phyloP scores from a whole-genome alignment of 2,113 vertebrate species.

The Cebidichthys violaceus region DNA sequence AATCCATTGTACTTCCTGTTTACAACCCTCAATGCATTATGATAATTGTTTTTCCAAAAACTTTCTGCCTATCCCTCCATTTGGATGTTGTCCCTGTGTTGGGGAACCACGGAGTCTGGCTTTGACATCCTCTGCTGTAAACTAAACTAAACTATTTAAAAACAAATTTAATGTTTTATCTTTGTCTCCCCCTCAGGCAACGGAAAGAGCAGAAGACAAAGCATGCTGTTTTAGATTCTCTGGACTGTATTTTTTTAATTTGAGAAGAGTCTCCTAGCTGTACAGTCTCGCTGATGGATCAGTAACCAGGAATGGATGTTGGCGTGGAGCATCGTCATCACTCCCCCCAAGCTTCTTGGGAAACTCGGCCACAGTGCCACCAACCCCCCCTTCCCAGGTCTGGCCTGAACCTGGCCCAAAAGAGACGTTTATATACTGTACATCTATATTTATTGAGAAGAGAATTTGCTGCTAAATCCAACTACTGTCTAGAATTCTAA shows the following conservation, averaged over 20 bases:
- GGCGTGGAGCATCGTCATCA: constrained; percentile 39
- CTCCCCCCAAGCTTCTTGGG: constrained; percentile 20
- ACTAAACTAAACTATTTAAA: background rate
- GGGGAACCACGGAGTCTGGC: background rate
- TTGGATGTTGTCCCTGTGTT: background rate
- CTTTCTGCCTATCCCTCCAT: background rate
- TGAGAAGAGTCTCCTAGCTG: constrained; percentile 56
- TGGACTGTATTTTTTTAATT: constrained; percentile 49
- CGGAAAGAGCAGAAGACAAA: constrained; percentile 96
- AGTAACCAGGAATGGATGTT: constrained; percentile 54
- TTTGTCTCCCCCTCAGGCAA: constrained; percentile 84
- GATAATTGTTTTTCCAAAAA: background rate
- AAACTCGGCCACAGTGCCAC: constrained; percentile 36
- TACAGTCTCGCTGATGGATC: constrained; percentile 56
- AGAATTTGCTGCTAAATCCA: constrained; percentile 82
- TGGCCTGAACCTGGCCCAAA: constrained; percentile 51
- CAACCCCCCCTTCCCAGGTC: constrained; percentile 18
- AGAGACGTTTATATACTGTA: constrained; percentile 80
- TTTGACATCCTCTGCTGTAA: background rate
- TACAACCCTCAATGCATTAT: background rate
- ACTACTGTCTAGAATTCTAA: constrained; percentile 84
- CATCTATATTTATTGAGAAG: constrained; percentile 83
- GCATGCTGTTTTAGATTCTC: constrained; percentile 92
- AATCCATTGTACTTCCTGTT: background rate
- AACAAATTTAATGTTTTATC: background rate